These are phyloP conservation scores for Cololabis saira DNA, from an alignment of 2,113 vertebrate species.

Conservation along the genomic window DNA sequence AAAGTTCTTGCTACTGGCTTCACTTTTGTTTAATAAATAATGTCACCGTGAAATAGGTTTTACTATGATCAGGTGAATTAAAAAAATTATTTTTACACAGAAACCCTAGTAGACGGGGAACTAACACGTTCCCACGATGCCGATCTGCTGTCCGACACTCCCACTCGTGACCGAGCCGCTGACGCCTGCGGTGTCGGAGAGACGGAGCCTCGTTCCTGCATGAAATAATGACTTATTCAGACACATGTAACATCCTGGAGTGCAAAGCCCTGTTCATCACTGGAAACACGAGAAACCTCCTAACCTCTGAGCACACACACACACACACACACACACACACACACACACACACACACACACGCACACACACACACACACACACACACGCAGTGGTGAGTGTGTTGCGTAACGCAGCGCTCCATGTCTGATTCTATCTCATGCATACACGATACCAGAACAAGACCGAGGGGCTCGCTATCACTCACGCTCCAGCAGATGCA, in stretches of 20 bases:
- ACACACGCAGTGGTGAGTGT: constrained; percentile 4
- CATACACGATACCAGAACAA: constrained; percentile 56
- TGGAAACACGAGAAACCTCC: constrained; percentile 61
- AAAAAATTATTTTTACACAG: too few relatives aligned
- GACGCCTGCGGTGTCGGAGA: constrained; percentile 20
- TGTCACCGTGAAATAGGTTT: too few relatives aligned
- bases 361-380: not conserved
- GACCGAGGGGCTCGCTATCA: constrained; percentile 23
- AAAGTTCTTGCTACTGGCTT: too few relatives aligned
- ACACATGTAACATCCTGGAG: constrained; percentile 41
- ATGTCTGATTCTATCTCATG: constrained; percentile 59
- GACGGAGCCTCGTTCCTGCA: constrained; percentile 8
- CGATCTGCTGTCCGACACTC: too few relatives aligned
- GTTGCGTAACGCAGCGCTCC: constrained; percentile 55
- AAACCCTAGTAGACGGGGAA: too few relatives aligned
- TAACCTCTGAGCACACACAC: constrained; percentile 10
- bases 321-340: not conserved
- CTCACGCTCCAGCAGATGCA: constrained; percentile 19
- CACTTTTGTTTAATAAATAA: too few relatives aligned
- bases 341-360: constrained; percentile 8
- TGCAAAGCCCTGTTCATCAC: constrained; percentile 60
- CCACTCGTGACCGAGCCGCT: too few relatives aligned
- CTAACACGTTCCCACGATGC: too few relatives aligned
- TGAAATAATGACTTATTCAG: constrained; percentile 48
- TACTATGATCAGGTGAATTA: too few relatives aligned